phyloP scores from a whole-genome alignment of 2,888 invertebrate species.

The Brenthis ino region DNA sequence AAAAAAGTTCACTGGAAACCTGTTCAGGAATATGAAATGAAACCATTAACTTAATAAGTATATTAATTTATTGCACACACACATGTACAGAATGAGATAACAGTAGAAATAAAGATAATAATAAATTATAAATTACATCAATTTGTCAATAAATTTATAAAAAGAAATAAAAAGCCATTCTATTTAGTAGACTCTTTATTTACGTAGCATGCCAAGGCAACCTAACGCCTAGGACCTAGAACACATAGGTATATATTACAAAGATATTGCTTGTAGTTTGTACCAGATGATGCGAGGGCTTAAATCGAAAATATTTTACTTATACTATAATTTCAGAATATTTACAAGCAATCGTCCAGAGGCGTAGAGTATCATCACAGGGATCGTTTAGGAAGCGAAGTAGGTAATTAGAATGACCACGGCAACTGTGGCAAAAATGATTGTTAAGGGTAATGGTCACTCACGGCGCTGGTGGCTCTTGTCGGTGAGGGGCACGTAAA shows the following conservation, averaged over 20 bases:
- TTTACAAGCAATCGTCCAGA: constrained; percentile 20
- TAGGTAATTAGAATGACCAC: constrained; percentile 34
- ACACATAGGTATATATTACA: constrained; percentile 36
- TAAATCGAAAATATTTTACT: constrained; percentile 1
- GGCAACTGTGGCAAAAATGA: constrained; percentile 28
- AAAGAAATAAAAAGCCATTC: constrained; percentile 4
- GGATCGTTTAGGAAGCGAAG: constrained; percentile 36
- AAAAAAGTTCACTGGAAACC: constrained; percentile 62
- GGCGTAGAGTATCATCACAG: constrained; percentile 32
- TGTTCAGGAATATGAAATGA: constrained; percentile 59
- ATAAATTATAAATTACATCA: constrained; percentile 9
- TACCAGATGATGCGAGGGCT: constrained; percentile 8
- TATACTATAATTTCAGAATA: constrained; percentile 39
- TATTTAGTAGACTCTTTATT: constrained; percentile 8
- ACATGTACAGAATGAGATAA: constrained; percentile 26
- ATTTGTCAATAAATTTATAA: constrained; percentile 10
- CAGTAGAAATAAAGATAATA: background rate
- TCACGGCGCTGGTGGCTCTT: constrained; percentile 75
- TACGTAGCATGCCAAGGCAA: constrained; percentile 6
- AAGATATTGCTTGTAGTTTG: constrained; percentile 27
- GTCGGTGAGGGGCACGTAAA: constrained; percentile 98
- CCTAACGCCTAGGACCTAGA: constrained; percentile 47
- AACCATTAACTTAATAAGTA: constrained; percentile 21
- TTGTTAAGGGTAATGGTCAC: constrained; percentile 53
- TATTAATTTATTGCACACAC: constrained; percentile 33